Base-by-base conservation (phyloP, 1,140 invertebrate species). In the Zophobas morio region DNA sequence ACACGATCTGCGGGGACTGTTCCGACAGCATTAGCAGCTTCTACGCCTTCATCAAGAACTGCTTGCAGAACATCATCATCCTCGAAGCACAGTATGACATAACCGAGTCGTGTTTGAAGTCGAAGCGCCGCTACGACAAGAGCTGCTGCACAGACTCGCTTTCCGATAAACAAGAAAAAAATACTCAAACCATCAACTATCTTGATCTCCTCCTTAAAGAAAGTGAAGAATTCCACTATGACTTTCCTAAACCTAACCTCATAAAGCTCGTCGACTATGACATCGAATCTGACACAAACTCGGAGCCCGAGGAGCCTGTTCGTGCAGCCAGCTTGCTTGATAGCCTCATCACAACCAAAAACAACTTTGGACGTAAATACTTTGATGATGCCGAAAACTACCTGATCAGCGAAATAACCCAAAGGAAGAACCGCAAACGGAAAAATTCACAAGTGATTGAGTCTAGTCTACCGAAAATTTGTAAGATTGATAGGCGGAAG, bases 21-120 rank as follows among this genome's bases (percentile, higher is more conserved):
- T 75, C 77, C 4, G 80, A 83, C 35, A 83, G 78, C 46, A 81
- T 86, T 6, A 79, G 83, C 53, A 82, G 81, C 51, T 86, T 85
- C 76, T 85, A 84, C 75, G 70, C 53, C 37, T 86, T 86, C 74
- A 82, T 82, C 42, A 85, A 86, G 75, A 83, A 81, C 39, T 83
- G 83, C 40, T 63, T 86, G 5, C 81, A 86, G 76, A 86, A 82
- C 73, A 83, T 86, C 4, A 85, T 84, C n/a, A 82, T 86, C 8
- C 75, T 86, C 8, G 85, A 86, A 80, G 73, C 79, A 1, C 83
- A 86, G 57, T 84, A 84, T 60, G 81, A 85, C 60, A 80, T 84
- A 5, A 77, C 76, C 35, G 82, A 84, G 76, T 84, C 83, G 0
- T 84, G 82, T 49, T 74, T 85, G 47, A 84, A 84, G 76, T 80